Evolutionary conservation across 2,888 invertebrate genomes (phyloP), one percentile per base, ranked within the genome.

Genomic region (Patella ulyssiponensis): DNA sequence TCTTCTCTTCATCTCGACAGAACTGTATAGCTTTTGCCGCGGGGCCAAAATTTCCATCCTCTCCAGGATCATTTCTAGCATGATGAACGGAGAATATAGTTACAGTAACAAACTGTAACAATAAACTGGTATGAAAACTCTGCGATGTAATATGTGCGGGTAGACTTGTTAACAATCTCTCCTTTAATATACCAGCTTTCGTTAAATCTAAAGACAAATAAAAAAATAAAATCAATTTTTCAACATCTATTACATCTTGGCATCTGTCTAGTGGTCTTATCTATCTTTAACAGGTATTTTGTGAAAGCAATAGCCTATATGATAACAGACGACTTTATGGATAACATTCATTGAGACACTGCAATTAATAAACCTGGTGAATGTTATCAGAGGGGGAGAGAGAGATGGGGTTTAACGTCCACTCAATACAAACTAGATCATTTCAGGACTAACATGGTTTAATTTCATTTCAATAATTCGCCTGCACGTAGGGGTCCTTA

Each of bases 91-190:
- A 93, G 93, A 95, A 96, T 75, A 96, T 93, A 89, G 95, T 94
- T 69, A 96, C 95, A 79, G 95, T 94, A 73, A 95, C 93, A 94
- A 96, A 95, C 94, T 96, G 95, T 56, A 96, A 94, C 44, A 96
- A 93, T 84, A 95, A 95, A 92, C 95, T 94, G 0, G 94, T 93
- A 73, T 94, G 95, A 84, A 96, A 95, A 88, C 95, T 95, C 88
- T 96, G 95, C 0, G 96, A 95, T 0, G 95, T 95, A 12, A 96
- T 94, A 77, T 96, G 94, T 0, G 95, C 94, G 0, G 95, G 95
- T 82, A 96, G 92, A 56, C 95, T 95, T 0, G 94, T 93, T 78
- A 94, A 94, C 52, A 96, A 93, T 44, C 94, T 93, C 82, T 94
- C 93, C 58, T 95, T 94, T 76, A 95, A 92, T 3, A 93, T 91